These are phyloP conservation scores for Romanogobio albipinnatus DNA, from an alignment of 2,113 vertebrate genomes.

Conservation along the genomic window DNA sequence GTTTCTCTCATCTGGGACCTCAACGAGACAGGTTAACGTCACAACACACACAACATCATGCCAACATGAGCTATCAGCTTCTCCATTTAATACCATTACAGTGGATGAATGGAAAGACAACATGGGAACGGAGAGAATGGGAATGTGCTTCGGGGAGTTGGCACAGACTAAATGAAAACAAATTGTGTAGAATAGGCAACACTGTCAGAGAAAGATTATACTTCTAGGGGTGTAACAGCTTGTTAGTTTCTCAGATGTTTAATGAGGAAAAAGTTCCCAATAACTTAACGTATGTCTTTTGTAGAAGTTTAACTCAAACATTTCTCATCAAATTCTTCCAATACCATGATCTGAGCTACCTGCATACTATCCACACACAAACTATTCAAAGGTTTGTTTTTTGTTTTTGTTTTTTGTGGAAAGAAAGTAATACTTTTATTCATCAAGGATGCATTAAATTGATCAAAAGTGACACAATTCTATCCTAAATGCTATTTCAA, in stretches of 20 bases:
- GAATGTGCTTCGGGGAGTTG: background rate
- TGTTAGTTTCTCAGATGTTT: background rate
- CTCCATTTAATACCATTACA: slow-evolving; percentile 25
- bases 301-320: background rate
- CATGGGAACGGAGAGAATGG: background rate
- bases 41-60: background rate
- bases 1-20: slow-evolving; percentile 13
- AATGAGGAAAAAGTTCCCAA: background rate
- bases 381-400: no score
- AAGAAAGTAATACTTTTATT: background rate
- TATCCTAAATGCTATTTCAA: background rate
- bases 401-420: background rate
- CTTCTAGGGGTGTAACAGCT: background rate
- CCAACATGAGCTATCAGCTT: background rate
- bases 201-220: background rate
- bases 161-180: background rate
- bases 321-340: background rate
- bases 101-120: background rate
- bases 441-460: background rate
- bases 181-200: background rate
- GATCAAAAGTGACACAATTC: no score
- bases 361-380: background rate
- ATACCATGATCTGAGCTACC: background rate
- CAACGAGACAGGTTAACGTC: background rate
- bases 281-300: background rate